Conservation (phyloP, 2,113 vertebrate genomes). For the Rhinopomastus cyanomelas region DNA sequence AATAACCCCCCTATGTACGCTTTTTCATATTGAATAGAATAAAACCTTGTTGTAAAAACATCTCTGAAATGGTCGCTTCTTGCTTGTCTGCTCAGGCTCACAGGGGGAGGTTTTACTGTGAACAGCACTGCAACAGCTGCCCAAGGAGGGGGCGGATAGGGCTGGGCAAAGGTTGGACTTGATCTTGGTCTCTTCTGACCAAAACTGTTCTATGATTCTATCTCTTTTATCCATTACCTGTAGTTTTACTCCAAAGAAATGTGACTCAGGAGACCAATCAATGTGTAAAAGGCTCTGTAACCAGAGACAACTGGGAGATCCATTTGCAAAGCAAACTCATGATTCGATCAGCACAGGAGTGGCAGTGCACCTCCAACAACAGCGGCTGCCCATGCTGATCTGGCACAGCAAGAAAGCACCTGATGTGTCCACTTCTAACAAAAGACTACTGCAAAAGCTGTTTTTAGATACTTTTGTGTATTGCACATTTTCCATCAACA, state of each 20-base stretch:
- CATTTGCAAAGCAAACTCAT: background rate
- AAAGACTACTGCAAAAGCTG: background rate
- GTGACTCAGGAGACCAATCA: background rate
- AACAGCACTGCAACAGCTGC: background rate
- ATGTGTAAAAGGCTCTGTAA: background rate
- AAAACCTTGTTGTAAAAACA: slow-evolving; percentile 60
- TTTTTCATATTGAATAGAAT: slow-evolving; percentile 69
- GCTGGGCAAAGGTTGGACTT: too few relatives aligned
- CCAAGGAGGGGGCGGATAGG: too few relatives aligned
- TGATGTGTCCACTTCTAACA: background rate
- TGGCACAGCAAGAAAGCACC: background rate
- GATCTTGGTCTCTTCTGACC: too few relatives aligned
- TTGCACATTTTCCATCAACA: background rate
- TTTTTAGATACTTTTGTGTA: background rate
- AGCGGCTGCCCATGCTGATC: background rate
- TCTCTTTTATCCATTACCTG: background rate
- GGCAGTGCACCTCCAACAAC: background rate
- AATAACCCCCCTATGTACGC: slow-evolving; percentile 49
- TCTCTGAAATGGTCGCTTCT: background rate
- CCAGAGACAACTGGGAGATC: rapidly evolving
- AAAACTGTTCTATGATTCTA: too few relatives aligned
- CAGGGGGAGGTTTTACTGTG: background rate
- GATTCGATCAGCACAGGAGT: background rate
- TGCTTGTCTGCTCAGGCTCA: background rate
- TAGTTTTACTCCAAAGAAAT: background rate